Base-by-base conservation (phyloP, 2,888 invertebrate species). In the Steinernema scapterisci region DNA sequence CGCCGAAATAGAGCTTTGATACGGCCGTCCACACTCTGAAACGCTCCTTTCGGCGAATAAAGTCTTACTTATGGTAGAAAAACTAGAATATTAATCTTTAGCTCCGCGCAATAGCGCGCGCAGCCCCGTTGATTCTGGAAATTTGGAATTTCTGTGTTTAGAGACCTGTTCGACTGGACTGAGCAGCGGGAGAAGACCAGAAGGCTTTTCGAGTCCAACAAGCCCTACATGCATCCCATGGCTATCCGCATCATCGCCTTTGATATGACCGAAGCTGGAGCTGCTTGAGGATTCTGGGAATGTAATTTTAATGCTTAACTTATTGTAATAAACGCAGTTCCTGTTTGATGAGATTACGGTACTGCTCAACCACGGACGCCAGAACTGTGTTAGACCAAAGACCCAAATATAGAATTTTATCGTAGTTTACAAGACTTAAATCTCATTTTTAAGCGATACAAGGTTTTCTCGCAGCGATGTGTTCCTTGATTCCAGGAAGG, bases 401-500 rank as follows among this genome's bases (percentile, higher is more conserved):
- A n/a, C n/a, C n/a, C n/a, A n/a, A n/a, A n/a, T n/a, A n/a, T n/a
- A n/a, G n/a, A n/a, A n/a, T n/a, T n/a, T n/a, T n/a, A n/a, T n/a
- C n/a, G n/a, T n/a, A n/a, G n/a, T n/a, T n/a, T n/a, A n/a, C n/a
- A n/a, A n/a, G n/a, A n/a, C n/a, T n/a, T n/a, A n/a, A n/a, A n/a
- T n/a, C n/a, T n/a, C n/a, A n/a, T 38, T 19, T 31, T 63, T 63
- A 63, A 9, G 63, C 63, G 2, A 63, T 16, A 5, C 31, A 31
- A 5, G 63, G 63, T 31, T 11, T 13, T 16, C 63, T 63, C 31
- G 27, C 70, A 13, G 77, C 72, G 25, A 84, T 78, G 71, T 84
- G 79, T 21, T 79, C 76, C 70, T 81, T 78, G 75, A 85, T 81
- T 51, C 77, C 79, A 5, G 85, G 83, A 52, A 81, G 76, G 73